Percentiles rank a stretch among this genome's conserved stretches.
phyloP scores from a whole-genome alignment of 2,113 vertebrate genomes.

The Crotalus horridus region DNA sequence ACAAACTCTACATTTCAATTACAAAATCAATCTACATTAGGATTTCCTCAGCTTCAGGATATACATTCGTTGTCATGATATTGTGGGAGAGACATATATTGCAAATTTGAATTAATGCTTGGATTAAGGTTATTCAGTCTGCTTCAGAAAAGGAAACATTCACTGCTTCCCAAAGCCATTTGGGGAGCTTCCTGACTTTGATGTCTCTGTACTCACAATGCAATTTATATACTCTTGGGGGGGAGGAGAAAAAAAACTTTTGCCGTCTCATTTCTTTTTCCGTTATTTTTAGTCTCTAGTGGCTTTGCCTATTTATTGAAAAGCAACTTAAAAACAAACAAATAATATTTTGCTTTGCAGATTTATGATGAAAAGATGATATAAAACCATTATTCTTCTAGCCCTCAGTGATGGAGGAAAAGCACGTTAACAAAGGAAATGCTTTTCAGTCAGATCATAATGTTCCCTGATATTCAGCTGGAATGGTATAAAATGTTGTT shows the following conservation, averaged over 20 bases:
- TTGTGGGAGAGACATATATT: conserved; percentile 18
- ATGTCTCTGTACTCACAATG: conserved; percentile 16
- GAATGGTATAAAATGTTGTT: conserved; percentile 53
- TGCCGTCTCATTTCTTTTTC: conserved; percentile 57
- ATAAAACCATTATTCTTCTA: conserved; percentile 65
- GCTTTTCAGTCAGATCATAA: conserved; percentile 67
- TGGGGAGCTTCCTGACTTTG: conserved; percentile 45
- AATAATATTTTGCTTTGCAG: conserved; percentile 42
- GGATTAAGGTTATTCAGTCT: conserved; percentile 37
- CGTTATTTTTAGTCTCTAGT: conserved; percentile 20
- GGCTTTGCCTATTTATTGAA: conserved; percentile 60
- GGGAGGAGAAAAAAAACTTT: conserved; percentile 40
- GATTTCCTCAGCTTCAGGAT: conserved; percentile 42
- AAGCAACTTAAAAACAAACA: background rate
- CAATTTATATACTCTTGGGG: conserved; percentile 54
- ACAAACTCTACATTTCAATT: conserved; percentile 58
- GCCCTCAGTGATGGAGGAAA: conserved; percentile 56
- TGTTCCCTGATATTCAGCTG: conserved; percentile 64
- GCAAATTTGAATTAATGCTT: conserved; percentile 48
- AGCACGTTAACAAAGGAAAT: conserved; percentile 67
- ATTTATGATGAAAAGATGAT: conserved; percentile 66
- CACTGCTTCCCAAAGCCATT: conserved; percentile 21
- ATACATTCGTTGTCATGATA: conserved; percentile 45
- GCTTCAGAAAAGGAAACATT: conserved; percentile 46
- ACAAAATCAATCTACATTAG: conserved; percentile 50